Evolutionary conservation across 2,113 vertebrate genomes (phyloP).

Genomic region (Malurus alboscapulatus): DNA sequence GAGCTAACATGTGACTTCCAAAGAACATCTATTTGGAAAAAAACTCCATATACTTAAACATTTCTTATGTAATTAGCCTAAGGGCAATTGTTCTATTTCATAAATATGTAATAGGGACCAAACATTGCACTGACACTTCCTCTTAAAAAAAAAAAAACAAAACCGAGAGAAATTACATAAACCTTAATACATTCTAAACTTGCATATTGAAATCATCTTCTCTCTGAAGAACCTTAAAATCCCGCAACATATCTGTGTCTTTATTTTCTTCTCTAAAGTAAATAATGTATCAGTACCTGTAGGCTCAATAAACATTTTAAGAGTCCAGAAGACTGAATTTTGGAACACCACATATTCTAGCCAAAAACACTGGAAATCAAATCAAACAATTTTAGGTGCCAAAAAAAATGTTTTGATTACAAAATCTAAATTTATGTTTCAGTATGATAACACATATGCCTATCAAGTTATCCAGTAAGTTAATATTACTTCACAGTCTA

Average conservation of each 20-base stretch:
- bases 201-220: neutral
- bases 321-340: neutral
- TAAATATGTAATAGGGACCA: neutral
- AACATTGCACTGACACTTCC: neutral
- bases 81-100: neutral
- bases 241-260: neutral
- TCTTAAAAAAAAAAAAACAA: neutral
- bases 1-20: neutral
- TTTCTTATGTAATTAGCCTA: neutral
- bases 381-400: neutral
- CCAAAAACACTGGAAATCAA: neutral
- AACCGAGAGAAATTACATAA: neutral
- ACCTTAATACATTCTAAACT: neutral
- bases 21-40: neutral
- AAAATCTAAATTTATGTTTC: neutral
- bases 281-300: accelerated
- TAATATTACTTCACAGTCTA: neutral
- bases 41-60: neutral
- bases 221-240: neutral
- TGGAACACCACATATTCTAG: neutral
- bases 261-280: neutral
- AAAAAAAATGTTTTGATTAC: neutral
- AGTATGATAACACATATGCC: accelerated
- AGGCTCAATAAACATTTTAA: neutral
- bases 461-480: neutral